Evolutionary conservation across 1,140 invertebrate species (phyloP).

Genomic region (Cephus cinctus): DNA sequence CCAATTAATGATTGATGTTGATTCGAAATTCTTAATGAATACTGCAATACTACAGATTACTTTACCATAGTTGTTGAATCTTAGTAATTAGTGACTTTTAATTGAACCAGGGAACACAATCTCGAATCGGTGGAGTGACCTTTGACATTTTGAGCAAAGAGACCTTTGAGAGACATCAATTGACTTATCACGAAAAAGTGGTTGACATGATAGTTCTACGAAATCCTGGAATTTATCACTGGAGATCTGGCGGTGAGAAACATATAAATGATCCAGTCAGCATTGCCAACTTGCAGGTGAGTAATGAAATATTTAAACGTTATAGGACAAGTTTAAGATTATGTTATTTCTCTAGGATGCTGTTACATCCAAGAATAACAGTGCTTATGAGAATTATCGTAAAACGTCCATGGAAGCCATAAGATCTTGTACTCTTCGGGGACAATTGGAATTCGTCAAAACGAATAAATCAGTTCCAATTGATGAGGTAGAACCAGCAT

Average conservation of each 20-base stretch:
- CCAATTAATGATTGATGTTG: slow-evolving; percentile 38
- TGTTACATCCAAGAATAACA: slow-evolving; percentile 74
- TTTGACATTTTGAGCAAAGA: slow-evolving; percentile 90
- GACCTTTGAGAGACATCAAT: slow-evolving; percentile 78
- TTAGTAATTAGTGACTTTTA: neutral
- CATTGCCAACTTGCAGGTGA: slow-evolving; percentile 87
- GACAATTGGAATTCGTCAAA: slow-evolving; percentile 84
- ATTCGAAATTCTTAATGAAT: slow-evolving; percentile 33
- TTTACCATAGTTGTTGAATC: neutral
- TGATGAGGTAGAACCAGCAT: slow-evolving; percentile 86
- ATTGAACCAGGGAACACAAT: slow-evolving; percentile 76
- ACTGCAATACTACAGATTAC: neutral
- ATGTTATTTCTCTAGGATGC: slow-evolving; percentile 70
- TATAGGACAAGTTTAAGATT: slow-evolving; percentile 6
- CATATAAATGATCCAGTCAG: slow-evolving; percentile 96
- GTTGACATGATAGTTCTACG: slow-evolving; percentile 80
- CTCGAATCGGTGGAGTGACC: slow-evolving; percentile 90
- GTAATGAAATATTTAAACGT: neutral
- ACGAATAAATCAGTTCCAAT: slow-evolving; percentile 77
- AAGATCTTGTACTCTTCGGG: slow-evolving; percentile 84
- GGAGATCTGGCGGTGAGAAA: slow-evolving; percentile 95
- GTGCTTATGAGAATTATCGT: slow-evolving; percentile 85
- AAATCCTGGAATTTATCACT: slow-evolving; percentile 95
- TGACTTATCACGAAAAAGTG: slow-evolving; percentile 72
- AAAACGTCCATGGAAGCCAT: slow-evolving; percentile 87